Conservation (phyloP, 2,113 vertebrate genomes). For the Leiothrix lutea region DNA sequence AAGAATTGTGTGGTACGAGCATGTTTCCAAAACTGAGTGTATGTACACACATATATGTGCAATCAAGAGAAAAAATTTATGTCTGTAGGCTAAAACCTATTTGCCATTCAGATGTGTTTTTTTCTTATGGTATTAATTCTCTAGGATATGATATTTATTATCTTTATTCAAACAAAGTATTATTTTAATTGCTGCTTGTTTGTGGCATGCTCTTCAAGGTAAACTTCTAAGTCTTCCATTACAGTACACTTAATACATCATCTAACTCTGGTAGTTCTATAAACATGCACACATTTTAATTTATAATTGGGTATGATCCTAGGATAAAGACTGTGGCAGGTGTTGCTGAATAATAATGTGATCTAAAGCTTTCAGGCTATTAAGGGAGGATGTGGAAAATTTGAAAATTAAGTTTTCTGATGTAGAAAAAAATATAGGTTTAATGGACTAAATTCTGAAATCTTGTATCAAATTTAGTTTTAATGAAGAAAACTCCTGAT, state of each 20-base stretch:
- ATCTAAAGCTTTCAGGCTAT: neutral
- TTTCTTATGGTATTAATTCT: neutral
- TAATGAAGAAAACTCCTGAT: neutral
- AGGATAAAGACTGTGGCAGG: neutral
- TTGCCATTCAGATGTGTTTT: slow-evolving; percentile 3
- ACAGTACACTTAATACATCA: neutral
- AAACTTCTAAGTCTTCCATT: neutral
- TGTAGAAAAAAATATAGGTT: neutral
- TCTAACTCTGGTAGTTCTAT: neutral
- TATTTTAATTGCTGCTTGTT: slow-evolving; percentile 31
- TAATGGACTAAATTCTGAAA: neutral
- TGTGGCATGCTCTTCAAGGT: neutral
- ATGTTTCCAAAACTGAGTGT: neutral
- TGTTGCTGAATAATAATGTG: neutral
- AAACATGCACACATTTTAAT: neutral
- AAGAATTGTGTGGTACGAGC: neutral
- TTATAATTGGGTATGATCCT: neutral
- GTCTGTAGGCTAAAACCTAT: neutral
- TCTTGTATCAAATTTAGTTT: neutral
- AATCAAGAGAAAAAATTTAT: neutral
- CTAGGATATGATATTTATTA: neutral
- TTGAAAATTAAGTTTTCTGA: neutral
- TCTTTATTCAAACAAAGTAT: neutral
- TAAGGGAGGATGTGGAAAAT: neutral
- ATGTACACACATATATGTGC: neutral